phyloP scores from a whole-genome alignment of 2,113 vertebrate genomes.

The Butorides virescens region DNA sequence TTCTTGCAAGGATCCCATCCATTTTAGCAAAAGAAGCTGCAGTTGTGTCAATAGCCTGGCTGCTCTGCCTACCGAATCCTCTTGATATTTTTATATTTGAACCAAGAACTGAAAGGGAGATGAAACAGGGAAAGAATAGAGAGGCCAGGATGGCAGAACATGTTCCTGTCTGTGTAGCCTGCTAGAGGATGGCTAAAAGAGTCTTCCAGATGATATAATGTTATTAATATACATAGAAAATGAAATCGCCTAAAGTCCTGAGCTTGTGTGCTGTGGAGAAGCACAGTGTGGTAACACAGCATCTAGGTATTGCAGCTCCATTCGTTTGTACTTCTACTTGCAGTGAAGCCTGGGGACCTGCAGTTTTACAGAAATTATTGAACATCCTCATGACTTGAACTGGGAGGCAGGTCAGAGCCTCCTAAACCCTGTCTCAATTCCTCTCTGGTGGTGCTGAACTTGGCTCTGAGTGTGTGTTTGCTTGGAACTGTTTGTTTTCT shows the following conservation, averaged over 20 bases:
- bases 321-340: neutral
- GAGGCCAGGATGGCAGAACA: neutral
- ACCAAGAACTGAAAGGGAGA: neutral
- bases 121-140: neutral
- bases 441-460: neutral
- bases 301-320: neutral
- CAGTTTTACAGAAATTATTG: neutral
- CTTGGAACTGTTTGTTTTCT: neutral
- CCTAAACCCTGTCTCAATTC: fast-evolving
- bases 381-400: neutral
- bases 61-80: neutral
- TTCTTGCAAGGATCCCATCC: neutral
- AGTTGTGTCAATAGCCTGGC: neutral
- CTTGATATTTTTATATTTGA: neutral
- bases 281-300: neutral
- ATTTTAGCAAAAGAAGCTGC: neutral
- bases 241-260: neutral
- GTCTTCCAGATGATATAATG: neutral
- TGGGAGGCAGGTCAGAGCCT: neutral
- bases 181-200: neutral
- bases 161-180: neutral
- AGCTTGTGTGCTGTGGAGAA: neutral
- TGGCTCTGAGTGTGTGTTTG: neutral
- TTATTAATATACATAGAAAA: neutral
- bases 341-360: neutral